Evolutionary conservation across 2,113 vertebrate species (phyloP).

Genomic region (Numenius arquata): DNA sequence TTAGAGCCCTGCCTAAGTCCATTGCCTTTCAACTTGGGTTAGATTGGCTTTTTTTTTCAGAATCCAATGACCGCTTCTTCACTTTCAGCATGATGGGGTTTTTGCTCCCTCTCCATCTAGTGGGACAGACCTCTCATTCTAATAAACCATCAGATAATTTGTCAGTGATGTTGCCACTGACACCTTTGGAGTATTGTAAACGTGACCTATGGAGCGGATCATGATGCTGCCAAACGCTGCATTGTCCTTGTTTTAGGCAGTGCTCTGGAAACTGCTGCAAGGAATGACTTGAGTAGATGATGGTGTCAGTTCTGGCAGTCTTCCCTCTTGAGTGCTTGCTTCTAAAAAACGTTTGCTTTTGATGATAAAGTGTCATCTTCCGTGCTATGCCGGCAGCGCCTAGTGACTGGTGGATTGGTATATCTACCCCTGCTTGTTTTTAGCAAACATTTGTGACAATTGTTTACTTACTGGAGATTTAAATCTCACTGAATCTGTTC

Average conservation of each 20-base stretch:
- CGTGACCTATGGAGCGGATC: neutral
- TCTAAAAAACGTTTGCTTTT: neutral
- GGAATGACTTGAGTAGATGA: neutral
- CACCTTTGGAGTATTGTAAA: neutral
- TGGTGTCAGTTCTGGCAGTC: neutral
- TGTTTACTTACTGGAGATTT: neutral
- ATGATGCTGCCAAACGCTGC: neutral
- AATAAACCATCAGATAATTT: neutral
- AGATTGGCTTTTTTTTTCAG: neutral
- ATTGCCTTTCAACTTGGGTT: neutral
- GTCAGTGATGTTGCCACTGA: neutral
- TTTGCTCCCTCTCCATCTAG: neutral
- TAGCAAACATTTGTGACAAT: neutral
- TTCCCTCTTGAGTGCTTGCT: neutral
- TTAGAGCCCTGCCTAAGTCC: neutral
- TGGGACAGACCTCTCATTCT: neutral
- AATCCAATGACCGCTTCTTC: neutral
- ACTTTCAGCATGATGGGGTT: neutral
- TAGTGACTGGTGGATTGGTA: neutral
- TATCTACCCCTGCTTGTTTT: neutral
- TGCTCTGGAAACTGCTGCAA: neutral
- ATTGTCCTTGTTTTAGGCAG: neutral
- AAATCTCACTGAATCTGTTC: neutral
- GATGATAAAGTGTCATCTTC: neutral
- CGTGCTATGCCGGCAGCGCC: neutral